Evolutionary conservation across 2,888 invertebrate genomes (phyloP), one percentile per base, ranked within the genome.

Genomic region (Halictus quadricinctus): DNA sequence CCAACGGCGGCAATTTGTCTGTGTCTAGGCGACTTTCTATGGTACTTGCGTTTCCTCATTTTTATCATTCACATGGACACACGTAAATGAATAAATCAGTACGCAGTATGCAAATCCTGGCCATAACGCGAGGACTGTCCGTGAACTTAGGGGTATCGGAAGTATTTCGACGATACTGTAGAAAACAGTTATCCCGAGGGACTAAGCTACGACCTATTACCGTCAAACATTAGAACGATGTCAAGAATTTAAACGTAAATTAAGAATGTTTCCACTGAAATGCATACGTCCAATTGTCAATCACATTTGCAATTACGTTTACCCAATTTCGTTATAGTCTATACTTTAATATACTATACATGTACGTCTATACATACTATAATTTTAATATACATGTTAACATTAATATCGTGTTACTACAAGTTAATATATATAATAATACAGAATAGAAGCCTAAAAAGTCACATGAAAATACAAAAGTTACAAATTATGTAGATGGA

Each of bases 11-110:
- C 41, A 66, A 69, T 69, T 69, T 69, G 41, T 69, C 69, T 41
- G 41, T 5, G 69, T 69, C 69, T 1, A 41, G 36, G 69, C 69
- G 21, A 41, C 69, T 69, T 69, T 69, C 69, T 69, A 69, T 69
- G 69, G 15, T 41, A 69, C 69, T 69, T 69, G 18, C 41, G 21
- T 69, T 69, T 69, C 69, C 69, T 41, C 69, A 18, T 69, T 69
- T 69, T 69, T 69, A 69, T 12, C 69, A 41, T 69, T 69, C 69
- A 41, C 41, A 12, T 41, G 10, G 36, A 10, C 18, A 69, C 41
- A 69, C 69, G 12, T 69, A 12, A 41, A 69, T 69, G 69, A 69
- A 69, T 69, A 69, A 69, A 41, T 69, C 69, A n/a, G 41, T 41
- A 21, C 41, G 69, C 21, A 25, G 41, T 36, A 69, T 69, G 69